Base-by-base conservation (phyloP, 2,113 vertebrate species). In the Cranoglanis bouderius region DNA sequence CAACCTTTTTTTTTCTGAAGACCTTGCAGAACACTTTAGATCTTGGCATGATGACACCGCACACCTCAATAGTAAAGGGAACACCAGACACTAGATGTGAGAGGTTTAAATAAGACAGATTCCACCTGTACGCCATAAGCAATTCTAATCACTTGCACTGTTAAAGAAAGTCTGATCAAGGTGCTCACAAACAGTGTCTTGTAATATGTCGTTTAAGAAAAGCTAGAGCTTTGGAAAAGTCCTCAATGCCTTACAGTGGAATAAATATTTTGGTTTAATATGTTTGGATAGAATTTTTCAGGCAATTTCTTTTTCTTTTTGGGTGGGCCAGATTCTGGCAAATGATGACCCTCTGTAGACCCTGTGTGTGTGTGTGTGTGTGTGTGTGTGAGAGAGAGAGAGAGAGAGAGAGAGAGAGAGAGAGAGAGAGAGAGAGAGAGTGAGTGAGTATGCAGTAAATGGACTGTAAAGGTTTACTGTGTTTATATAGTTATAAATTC, bases 361-460 rank as follows among this genome's bases (percentile, higher is more conserved):
- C 14, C 16, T 19, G 14, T 72, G 32, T 38, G 26, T 18, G 2
- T 18, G 70, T 61, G 59, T 61, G 59, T 26, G 59, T 61, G 6
- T 61, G 24, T 26, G 59, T 61, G 59, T 67, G 65, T 14, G 13
- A 5, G n/a, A n/a, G n/a, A n/a, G n/a, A n/a, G n/a, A 18, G 13
- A 18, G 53, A 18, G 13, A 18, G 53, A 55, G 13, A 55, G 61
- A 65, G 26, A n/a, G 35, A 38, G 70, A 38, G 70, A 38, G 32
- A 72, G 70, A 40, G 70, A 72, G 35, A 40, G 32, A 46, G 38
- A 49, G 24, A 78, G 75, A 78, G 90, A 91, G 86, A 92, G 89
- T 92, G 89, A 85, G 87, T 77, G 43, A 35, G 63, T 4, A n/a
- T 43, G 38, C 14, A 49, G 63, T 87, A 53, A 51, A 40, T 67